phyloP scores from a whole-genome alignment of 30 jellyfish, hydroid and myxozoan species.

The Cassiopea andromeda region DNA sequence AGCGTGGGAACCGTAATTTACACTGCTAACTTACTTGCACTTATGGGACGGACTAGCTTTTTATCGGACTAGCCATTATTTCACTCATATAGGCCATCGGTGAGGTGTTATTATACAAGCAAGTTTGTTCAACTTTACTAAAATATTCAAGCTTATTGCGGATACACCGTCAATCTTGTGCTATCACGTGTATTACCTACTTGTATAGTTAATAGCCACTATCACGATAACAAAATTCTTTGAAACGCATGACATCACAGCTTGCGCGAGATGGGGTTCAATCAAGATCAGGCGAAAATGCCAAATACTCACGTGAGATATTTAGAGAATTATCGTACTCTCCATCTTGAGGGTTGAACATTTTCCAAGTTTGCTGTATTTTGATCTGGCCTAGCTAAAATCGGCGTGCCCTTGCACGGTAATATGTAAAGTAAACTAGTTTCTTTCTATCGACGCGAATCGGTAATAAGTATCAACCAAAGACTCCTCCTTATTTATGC shows the following conservation, averaged over 20 bases:
- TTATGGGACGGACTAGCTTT: not conserved
- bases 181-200: no score
- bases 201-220: no score
- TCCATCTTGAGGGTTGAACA: constrained; percentile 46
- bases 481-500: not conserved
- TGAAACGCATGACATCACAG: no score
- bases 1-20: not conserved
- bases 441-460: constrained; percentile 17
- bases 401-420: not conserved
- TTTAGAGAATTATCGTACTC: constrained; percentile 57
- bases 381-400: not conserved
- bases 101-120: no score
- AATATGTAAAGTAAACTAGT: not conserved
- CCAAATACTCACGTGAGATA: constrained; percentile 46
- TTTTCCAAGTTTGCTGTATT: not conserved
- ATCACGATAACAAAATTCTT: no score
- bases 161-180: no score
- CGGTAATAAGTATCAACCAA: not conserved
- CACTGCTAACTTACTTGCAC: not conserved
- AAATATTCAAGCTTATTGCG: no score
- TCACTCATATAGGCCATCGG: no score
- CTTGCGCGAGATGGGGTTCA: no score
- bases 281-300: not conserved
- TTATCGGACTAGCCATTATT: not conserved
- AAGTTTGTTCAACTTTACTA: no score